Base-by-base conservation (phyloP, 1,140 invertebrate species). In the Micrasema minimum region DNA sequence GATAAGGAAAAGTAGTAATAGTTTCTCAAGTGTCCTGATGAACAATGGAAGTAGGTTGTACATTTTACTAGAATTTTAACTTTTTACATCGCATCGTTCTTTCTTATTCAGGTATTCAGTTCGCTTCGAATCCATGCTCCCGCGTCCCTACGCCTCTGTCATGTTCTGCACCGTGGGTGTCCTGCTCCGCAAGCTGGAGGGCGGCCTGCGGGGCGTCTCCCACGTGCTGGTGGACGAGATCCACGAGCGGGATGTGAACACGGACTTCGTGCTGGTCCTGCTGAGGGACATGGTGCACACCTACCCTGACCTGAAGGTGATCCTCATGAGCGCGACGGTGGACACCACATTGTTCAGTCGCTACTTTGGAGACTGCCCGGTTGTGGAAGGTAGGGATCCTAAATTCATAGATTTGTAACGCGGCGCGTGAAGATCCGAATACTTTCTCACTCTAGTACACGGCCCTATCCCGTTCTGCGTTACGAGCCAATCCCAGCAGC, bases 281-380 rank as follows among this genome's bases (percentile, higher is more conserved):
- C 83, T 99, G 0, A 86, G 95, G 22, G 96, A 99, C 79, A 96
- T 98, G 90, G 89, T 98, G 1, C 90, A 92, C 68, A 90, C 90
- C 0, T 96, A 96, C 80, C 93, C 93, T 0, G 93, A 97, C 77
- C 79, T 99, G 11, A 88, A 95, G 66, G 88, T 99, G 4, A 95
- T 99, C 76, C 87, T 99, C 18, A 99, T 99, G 97, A 98, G 96
- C 5, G 97, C 98, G 3, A 98, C 97, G 0, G 95, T 99, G 66
- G 96, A 98, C 77, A 96, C 93, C 0, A 89, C 92, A 0, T 85
- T 97, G 0, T 99, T 99, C 81, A 89, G 91, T 2, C 85, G 90
- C 10, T 99, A 99, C 81, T 99, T 99, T 81, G 92, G 92, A 65
- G 87, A 92, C 69, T 96, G 95, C 81, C 94, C 94, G 0, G 90